Percentiles rank a stretch among this genome's conserved stretches.
Evolutionary conservation across 2,113 vertebrate genomes (phyloP).

Genomic region (Siphamia tubifer): DNA sequence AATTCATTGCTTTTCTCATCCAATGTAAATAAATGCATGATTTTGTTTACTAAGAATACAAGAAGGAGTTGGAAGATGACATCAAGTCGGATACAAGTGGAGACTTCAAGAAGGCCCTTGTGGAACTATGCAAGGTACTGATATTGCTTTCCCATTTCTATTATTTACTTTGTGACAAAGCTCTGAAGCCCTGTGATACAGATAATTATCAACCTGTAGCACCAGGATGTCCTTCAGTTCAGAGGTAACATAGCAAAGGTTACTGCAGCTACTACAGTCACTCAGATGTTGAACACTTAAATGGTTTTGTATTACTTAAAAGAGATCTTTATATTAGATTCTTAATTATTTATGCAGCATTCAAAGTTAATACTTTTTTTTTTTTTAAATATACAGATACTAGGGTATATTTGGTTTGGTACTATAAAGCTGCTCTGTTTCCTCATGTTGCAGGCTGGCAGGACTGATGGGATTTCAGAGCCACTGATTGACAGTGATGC

Average conservation of each 20-base stretch:
- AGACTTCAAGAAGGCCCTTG: constrained; percentile 86
- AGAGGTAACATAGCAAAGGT: constrained; percentile 24
- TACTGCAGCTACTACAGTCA: neutral
- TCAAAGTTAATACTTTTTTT: neutral
- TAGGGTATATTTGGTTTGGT: neutral
- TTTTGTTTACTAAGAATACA: constrained; percentile 79
- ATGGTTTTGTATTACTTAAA: too few relatives aligned
- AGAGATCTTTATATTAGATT: too few relatives aligned
- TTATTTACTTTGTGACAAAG: neutral
- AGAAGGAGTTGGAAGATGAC: constrained; percentile 89
- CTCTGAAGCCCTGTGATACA: neutral
- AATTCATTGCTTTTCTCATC: neutral
- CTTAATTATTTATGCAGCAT: too few relatives aligned
- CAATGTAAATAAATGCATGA: neutral
- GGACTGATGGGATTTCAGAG: constrained; percentile 85
- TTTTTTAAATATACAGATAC: too few relatives aligned
- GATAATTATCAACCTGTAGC: neutral
- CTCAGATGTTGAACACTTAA: too few relatives aligned
- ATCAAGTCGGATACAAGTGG: constrained; percentile 90
- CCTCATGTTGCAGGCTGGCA: constrained; percentile 77
- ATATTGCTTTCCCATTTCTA: neutral
- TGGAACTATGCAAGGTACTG: constrained; percentile 88
- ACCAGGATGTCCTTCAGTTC: constrained; percentile 14
- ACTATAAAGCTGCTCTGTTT: neutral
- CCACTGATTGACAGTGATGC: constrained; percentile 90